Base-by-base conservation (phyloP, 1,140 invertebrate genomes). In the Babylonia areolata region DNA sequence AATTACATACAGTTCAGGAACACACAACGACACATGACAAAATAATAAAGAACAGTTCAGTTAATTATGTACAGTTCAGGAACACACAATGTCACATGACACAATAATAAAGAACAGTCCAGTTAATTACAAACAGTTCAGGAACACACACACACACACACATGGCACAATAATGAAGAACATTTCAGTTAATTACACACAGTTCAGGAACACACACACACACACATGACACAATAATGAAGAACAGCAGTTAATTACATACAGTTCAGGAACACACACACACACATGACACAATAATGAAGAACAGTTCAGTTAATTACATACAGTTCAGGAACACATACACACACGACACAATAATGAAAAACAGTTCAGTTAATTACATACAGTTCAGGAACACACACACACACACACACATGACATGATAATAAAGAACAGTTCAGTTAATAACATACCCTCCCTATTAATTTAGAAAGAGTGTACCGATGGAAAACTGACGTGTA, bases 81-180 rank as follows among this genome's bases (percentile, higher is more conserved):
- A 46, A 40, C 5, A 40, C 33, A 77, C 11, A 77, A 3, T 2
- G 5, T 35, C 37, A 35, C n/a, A n/a, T n/a, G n/a, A n/a, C n/a
- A n/a, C n/a, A n/a, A n/a, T n/a, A n/a, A n/a, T n/a, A n/a, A n/a
- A n/a, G n/a, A n/a, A n/a, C n/a, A n/a, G n/a, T n/a, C n/a, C n/a
- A n/a, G n/a, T n/a, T n/a, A n/a, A n/a, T n/a, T n/a, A n/a, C n/a
- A n/a, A n/a, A n/a, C n/a, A n/a, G n/a, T n/a, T n/a, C n/a, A n/a
- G n/a, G 11, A n/a, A 75, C 71, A 75, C 71, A 35, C 71, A 75
- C 33, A 75, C 71, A 75, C 71, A 75, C 71, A 75, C 71, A 35
- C 71, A 35, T 31, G 31, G n/a, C n/a, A n/a, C n/a, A n/a, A n/a
- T n/a, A n/a, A n/a, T n/a, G n/a, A n/a, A n/a, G n/a, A n/a, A n/a